Evolutionary conservation across 2,888 invertebrate species (phyloP), one percentile per base, ranked within the genome.

Genomic region (Achlya flavicornis): DNA sequence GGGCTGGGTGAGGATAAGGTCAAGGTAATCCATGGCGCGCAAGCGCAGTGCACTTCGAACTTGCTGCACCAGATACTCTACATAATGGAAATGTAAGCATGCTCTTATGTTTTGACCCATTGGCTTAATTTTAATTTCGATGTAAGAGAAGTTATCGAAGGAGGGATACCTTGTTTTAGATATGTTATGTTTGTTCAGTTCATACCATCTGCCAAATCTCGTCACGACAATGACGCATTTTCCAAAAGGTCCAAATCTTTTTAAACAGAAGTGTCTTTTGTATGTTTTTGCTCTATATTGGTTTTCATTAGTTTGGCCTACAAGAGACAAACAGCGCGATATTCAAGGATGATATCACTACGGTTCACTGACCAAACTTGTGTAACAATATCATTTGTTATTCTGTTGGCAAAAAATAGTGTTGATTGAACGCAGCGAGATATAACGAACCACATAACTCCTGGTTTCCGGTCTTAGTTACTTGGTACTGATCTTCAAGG

Each of bases 21-120:
- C 91, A 91, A 91, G 91, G 91, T 88, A 86, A 81, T 63, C 65
- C 33, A 46, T 12, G 63, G 11, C 72, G 78, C 89, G 91, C 91
- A 67, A 86, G 91, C 90, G 84, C 77, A 58, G 64, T 86, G 87
- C 86, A 88, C 82, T 79, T 3, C 70, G 63, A 71, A 73, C 69
- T 70, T 64, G 70, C 71, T 76, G 78, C 76, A 82, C 81, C 85
- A 82, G 70, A 69, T 59, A 70, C 69, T 70, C 43, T 48, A 59
- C 67, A 58, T 62, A 41, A 19, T 33, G 60, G 43, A 11, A 60
- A 41, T 41, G 41, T 16, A 12, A 43, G 26, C 60, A 10, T 10
- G 16, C 41, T 16, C 19, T 11, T 43, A 16, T 60, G 35, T 58
- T n/a, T 16, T 7, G n/a, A 2, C 41, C 3, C 41, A 41, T 41